Evolutionary conservation across 2,113 vertebrate species (phyloP).

Genomic region (Vidua chalybeata): DNA sequence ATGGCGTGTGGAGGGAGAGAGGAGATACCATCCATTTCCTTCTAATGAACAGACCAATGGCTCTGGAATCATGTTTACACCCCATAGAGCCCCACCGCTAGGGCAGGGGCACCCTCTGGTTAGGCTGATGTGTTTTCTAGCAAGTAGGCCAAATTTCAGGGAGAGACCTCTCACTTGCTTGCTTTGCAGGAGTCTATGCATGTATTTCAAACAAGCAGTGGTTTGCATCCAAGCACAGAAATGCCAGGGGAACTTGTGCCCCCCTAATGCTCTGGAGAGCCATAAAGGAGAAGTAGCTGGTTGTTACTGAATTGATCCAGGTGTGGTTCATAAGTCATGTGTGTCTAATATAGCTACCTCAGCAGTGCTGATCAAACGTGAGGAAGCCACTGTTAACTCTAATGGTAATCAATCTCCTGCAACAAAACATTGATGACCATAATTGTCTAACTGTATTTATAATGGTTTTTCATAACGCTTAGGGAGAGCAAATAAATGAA

Average conservation of each 20-base stretch:
- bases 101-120: neutral
- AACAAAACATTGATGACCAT: neutral
- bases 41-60: neutral
- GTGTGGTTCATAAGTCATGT: fast-evolving
- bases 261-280: neutral
- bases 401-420: neutral
- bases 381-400: neutral
- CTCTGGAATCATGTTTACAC: neutral
- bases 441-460: neutral
- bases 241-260: neutral
- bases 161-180: neutral
- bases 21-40: neutral
- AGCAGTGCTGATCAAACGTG: neutral
- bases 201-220: neutral
- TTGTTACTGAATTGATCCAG: neutral
- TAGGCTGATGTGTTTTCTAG: neutral
- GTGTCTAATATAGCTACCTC: neutral
- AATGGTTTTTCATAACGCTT: neutral
- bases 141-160: neutral
- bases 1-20: neutral
- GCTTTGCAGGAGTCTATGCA: neutral
- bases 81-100: fast-evolving
- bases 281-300: neutral
- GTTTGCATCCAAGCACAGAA: neutral
- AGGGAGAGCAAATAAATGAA: neutral